These are phyloP conservation scores for Lymantria dispar DNA, from an alignment of 2,888 invertebrate genomes.

Conservation along the genomic window DNA sequence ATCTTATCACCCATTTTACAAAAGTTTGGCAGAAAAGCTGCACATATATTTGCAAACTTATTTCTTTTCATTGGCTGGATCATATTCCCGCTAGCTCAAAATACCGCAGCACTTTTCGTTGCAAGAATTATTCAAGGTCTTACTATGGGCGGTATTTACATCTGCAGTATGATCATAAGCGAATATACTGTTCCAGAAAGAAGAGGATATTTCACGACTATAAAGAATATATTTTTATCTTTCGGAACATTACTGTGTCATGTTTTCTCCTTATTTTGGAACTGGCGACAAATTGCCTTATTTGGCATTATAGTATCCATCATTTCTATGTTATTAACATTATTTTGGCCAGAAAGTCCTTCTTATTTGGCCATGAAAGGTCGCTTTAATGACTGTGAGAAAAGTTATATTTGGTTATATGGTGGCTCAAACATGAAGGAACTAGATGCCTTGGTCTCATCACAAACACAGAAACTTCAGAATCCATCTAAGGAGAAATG, in stretches of 20 bases:
- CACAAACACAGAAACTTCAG: constrained; percentile 21
- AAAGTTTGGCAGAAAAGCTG: constrained; percentile 25
- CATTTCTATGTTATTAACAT: constrained; percentile 26
- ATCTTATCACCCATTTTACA: constrained; percentile 22
- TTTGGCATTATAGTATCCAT: constrained; percentile 22
- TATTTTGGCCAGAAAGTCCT: constrained; percentile 51
- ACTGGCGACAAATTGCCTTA: constrained; percentile 43
- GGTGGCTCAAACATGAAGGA: constrained; percentile 37
- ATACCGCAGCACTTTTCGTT: constrained; percentile 26
- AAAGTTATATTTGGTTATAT: constrained; percentile 39
- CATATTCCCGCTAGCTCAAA: constrained; percentile 35
- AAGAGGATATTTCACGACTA: constrained; percentile 43
- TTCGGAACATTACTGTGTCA: constrained; percentile 43
- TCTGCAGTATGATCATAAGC: constrained; percentile 35
- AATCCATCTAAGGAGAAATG: constrained; percentile 5
- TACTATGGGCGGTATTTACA: constrained; percentile 34
- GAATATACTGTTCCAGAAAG: constrained; percentile 43
- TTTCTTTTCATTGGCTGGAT: constrained; percentile 37
- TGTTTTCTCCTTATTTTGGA: constrained; percentile 30
- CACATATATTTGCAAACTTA: background rate
- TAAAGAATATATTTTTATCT: constrained; percentile 34
- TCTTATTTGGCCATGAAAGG: constrained; percentile 44
- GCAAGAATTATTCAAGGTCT: constrained; percentile 39
- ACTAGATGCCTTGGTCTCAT: constrained; percentile 29
- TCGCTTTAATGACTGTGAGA: constrained; percentile 38